These are phyloP conservation scores for Mesocricetus auratus DNA, from an alignment of 2,113 vertebrate genomes.

Conservation along the genomic window DNA sequence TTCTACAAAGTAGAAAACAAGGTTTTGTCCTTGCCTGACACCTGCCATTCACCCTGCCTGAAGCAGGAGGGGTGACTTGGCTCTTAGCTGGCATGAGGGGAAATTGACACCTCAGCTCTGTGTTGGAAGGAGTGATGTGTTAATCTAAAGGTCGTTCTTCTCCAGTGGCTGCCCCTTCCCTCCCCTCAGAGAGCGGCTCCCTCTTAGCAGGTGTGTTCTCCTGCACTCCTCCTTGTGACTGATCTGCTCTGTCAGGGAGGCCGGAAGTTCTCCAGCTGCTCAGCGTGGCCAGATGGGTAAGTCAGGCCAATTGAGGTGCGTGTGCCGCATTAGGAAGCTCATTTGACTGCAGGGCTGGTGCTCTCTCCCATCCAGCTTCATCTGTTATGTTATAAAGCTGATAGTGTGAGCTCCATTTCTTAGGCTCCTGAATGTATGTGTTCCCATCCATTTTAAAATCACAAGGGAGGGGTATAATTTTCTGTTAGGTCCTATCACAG, in stretches of 20 bases:
- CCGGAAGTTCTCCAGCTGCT: not conserved
- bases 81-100: not conserved
- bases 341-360: not conserved
- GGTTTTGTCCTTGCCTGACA: not conserved
- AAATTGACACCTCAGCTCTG: not conserved
- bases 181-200: not conserved
- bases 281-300: not conserved
- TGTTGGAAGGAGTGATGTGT: not conserved
- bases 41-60: not conserved
- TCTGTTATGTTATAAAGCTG: not conserved
- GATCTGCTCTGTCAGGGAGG: not conserved
- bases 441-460: not conserved
- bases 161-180: not conserved
- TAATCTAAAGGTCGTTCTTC: not conserved
- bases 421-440: not conserved
- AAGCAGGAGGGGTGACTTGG: not conserved
- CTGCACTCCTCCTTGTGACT: not conserved
- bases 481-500: not conserved
- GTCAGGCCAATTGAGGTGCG: not conserved
- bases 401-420: not conserved
- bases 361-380: not conserved
- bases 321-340: not conserved
- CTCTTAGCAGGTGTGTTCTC: not conserved
- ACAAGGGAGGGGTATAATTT: not conserved
- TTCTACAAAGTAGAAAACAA: not conserved